A percentile compares a stretch with the other conserved stretches of the same genome.
phyloP scores from a whole-genome alignment of 2,888 invertebrate genomes.

The Nomada goodeniana region DNA sequence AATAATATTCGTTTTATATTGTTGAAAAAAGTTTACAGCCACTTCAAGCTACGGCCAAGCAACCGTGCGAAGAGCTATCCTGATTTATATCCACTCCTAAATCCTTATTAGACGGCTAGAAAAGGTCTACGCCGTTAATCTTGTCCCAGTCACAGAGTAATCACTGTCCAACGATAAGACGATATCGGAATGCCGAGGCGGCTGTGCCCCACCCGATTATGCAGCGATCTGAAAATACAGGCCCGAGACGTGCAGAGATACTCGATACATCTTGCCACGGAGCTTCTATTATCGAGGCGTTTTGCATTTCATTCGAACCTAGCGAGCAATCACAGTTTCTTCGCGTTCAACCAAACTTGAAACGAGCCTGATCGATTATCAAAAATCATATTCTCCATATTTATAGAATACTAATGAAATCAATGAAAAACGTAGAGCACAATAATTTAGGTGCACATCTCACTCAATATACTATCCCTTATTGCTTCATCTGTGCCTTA shows the following conservation, averaged over 20 bases:
- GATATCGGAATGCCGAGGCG: constrained; percentile 68
- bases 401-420: not conserved
- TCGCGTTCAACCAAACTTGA: not conserved
- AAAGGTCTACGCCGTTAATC: constrained; percentile 66
- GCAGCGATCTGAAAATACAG: constrained; percentile 66
- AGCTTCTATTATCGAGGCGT: constrained; percentile 53
- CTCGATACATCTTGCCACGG: constrained; percentile 60
- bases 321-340: constrained; percentile 14
- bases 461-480: too few species aligned
- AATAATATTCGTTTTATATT: not conserved
- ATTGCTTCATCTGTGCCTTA: too few species aligned
- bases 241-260: constrained; percentile 47
- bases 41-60: constrained; percentile 21
- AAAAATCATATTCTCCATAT: not conserved
- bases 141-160: constrained; percentile 69
- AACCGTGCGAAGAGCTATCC: constrained; percentile 6
- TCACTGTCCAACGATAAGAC: constrained; percentile 69
- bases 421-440: not conserved
- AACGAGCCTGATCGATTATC: not conserved
- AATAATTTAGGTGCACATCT: not conserved
- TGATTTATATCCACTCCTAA: constrained; percentile 35
- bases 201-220: constrained; percentile 54
- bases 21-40: constrained; percentile 6
- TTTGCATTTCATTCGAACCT: constrained; percentile 35
- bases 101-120: constrained; percentile 32